Evolutionary conservation across 23 tunicate genomes (phyloP), one percentile per base, ranked within the genome.

Genomic region (Styela clava): DNA sequence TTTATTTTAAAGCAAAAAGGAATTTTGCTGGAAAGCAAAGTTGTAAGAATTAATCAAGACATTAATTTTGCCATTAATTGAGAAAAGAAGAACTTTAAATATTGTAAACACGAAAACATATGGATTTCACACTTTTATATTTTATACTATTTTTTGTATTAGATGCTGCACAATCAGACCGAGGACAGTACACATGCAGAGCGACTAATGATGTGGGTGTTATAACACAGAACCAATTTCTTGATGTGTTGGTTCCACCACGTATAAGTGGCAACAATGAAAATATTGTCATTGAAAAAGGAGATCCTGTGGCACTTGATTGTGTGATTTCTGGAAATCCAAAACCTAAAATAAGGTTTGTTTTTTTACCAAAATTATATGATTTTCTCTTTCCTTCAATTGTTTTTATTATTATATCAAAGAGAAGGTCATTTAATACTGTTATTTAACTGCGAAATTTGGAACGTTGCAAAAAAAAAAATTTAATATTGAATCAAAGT

Each of bases 141-240:
- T n/a, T n/a, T n/a, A n/a, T n/a, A n/a, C n/a, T n/a, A n/a, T n/a
- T 36, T 77, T 77, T 77, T 77, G 9, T 77, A 63, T 44, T 12
- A 44, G 56, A 44, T 44, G 56, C 56, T 44, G 56, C 56, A 7
- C 56, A 44, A 70, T 82, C 92, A 20, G 91, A 96, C 69, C 63
- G 86, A 7, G 99, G 97, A 27, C 27, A 36, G 62, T 96, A 96
- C 67, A 68, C 85, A 16, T 96, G 99, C 52, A 79, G 87, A 16
- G 99, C 97, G 16, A 79, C 92, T 32, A 96, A 96, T 71, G 87
- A 71, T n/a, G 90, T 91, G 0, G 97, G 97, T 5, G 92, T 64
- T 0, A 83, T 76, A 23, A 84, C 84, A 23, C 87, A 77, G 35
- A 34, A 37, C 31, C 83, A 91, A 35, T 51, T 74, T 61, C 64